Conservation (phyloP, 2,113 vertebrate species). For the Ictidomys tridecemlineatus region DNA sequence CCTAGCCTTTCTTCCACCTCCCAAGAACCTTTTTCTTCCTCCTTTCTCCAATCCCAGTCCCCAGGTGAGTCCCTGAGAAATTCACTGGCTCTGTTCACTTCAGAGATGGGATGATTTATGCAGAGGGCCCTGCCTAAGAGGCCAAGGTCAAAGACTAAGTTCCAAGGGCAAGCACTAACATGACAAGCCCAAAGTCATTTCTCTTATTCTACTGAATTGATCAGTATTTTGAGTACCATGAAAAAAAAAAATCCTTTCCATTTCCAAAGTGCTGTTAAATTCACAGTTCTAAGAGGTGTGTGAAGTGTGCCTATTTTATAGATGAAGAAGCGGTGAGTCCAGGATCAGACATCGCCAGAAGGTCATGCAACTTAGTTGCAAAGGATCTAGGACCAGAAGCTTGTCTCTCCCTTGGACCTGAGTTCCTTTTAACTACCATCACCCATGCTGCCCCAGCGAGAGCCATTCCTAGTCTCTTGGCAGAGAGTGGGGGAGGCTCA, state of each 20-base stretch:
- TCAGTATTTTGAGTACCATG: background rate
- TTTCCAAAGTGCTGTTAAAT: constrained; percentile 4
- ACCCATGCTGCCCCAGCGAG: background rate
- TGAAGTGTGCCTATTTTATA: background rate
- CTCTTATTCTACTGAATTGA: background rate
- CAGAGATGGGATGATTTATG: background rate
- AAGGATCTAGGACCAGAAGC: background rate
- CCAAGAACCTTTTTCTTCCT: background rate
- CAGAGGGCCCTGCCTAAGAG: background rate
- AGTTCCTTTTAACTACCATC: background rate
- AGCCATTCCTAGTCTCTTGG: background rate
- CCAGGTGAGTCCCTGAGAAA: background rate
- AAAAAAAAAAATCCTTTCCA: background rate
- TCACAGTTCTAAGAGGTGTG: background rate
- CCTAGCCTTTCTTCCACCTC: background rate
- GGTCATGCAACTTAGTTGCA: background rate
- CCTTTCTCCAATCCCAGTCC: background rate
- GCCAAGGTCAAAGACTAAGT: background rate
- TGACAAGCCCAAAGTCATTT: background rate
- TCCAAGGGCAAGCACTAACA: background rate
- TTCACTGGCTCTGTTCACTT: background rate
- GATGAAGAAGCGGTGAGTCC: background rate
- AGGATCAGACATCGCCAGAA: background rate
- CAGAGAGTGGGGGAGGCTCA: background rate
- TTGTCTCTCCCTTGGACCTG: background rate